phyloP scores from a whole-genome alignment of 2,113 vertebrate species.

The Phasianus colchicus region DNA sequence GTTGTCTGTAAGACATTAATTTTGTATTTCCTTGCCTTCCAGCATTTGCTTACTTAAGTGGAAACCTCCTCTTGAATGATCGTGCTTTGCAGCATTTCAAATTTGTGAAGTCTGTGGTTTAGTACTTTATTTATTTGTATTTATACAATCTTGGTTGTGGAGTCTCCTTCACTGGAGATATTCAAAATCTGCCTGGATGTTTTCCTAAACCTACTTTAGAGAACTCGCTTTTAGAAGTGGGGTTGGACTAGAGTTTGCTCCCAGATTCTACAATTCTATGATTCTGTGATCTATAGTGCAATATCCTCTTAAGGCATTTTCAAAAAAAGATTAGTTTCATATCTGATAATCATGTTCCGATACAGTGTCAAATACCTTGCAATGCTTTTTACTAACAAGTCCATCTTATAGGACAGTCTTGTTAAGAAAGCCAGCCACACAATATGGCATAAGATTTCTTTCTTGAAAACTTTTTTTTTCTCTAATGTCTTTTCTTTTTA shows the following conservation, averaged over 20 bases:
- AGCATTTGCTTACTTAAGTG: slow-evolving; percentile 14
- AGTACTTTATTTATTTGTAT: background rate
- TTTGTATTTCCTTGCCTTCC: slow-evolving; percentile 20
- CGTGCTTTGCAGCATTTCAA: background rate
- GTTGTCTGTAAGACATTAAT: background rate
- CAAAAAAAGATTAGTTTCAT: background rate
- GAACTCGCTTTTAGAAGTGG: background rate
- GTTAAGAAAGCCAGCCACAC: slow-evolving; percentile 37
- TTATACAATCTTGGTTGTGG: background rate
- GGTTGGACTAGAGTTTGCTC: background rate
- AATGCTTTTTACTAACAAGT: slow-evolving; percentile 53
- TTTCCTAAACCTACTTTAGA: background rate
- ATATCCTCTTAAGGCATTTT: slow-evolving; percentile 13
- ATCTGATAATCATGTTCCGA: slow-evolving; percentile 13
- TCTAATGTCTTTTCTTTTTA: slow-evolving; percentile 11
- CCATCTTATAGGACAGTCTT: background rate
- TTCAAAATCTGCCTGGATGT: background rate
- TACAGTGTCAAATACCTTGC: slow-evolving; percentile 3
- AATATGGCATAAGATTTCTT: slow-evolving; percentile 10
- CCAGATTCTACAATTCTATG: background rate
- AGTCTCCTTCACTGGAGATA: background rate
- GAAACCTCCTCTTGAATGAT: slow-evolving; percentile 24
- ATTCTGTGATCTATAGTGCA: background rate
- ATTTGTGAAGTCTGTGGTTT: background rate
- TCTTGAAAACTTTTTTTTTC: background rate